These are phyloP conservation scores for Botia kubotai DNA, from an alignment of 2,797 vertebrate genomes.

Conservation along the genomic window DNA sequence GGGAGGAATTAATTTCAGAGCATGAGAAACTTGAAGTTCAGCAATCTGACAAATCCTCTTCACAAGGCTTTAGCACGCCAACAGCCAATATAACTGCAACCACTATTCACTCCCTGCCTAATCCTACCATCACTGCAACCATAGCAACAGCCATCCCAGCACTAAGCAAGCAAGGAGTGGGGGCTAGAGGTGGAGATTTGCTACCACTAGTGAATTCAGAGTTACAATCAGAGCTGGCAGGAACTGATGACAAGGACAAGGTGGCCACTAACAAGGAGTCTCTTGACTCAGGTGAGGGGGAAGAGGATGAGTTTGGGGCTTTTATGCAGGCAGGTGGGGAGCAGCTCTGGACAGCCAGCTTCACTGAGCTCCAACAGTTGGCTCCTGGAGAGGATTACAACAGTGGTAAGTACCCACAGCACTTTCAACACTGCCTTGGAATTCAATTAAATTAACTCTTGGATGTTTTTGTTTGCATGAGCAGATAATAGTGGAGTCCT, in stretches of 20 bases:
- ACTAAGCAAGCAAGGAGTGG: slow-evolving; percentile 49
- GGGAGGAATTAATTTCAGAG: slow-evolving; percentile 27
- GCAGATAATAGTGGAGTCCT: slow-evolving; percentile 15
- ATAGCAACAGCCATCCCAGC: slow-evolving; percentile 71
- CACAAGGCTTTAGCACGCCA: slow-evolving; percentile 46
- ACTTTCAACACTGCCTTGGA: slow-evolving; percentile 4
- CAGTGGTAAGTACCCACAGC: slow-evolving; percentile 70
- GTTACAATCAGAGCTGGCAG: slow-evolving; percentile 57
- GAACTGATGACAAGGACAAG: slow-evolving; percentile 55
- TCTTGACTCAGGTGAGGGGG: slow-evolving; percentile 63
- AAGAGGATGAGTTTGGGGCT: slow-evolving; percentile 77
- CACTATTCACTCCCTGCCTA: slow-evolving; percentile 61
- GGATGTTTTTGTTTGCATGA: slow-evolving; percentile 14
- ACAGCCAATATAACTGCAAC: slow-evolving; percentile 55
- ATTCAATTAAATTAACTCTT: background rate
- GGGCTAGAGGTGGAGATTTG: slow-evolving; percentile 57
- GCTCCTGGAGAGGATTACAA: slow-evolving; percentile 69
- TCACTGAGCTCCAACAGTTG: slow-evolving; percentile 68
- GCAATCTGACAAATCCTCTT: slow-evolving; percentile 52
- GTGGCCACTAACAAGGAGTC: slow-evolving; percentile 64
- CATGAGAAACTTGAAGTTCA: slow-evolving; percentile 30
- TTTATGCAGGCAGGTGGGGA: slow-evolving; percentile 79
- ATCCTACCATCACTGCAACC: slow-evolving; percentile 70
- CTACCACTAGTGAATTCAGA: slow-evolving; percentile 52
- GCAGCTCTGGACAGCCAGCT: slow-evolving; percentile 66